phyloP scores from a whole-genome alignment of 2,113 vertebrate species.

The Chamaea fasciata region DNA sequence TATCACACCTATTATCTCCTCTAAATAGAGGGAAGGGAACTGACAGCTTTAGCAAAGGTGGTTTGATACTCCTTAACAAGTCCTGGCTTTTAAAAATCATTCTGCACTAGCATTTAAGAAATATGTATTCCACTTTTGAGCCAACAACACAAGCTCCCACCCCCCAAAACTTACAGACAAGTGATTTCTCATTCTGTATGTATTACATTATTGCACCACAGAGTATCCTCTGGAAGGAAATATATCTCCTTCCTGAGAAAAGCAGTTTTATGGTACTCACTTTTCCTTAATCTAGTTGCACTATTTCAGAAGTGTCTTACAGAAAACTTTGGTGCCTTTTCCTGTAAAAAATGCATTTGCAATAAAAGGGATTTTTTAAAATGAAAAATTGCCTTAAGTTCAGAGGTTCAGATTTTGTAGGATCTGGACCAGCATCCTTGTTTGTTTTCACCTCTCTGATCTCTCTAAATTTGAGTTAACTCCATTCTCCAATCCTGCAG shows the following conservation, averaged over 20 bases:
- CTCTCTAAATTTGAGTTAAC: not conserved
- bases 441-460: not conserved
- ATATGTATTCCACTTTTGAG: not conserved
- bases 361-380: not conserved
- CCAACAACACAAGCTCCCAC: rapidly evolving
- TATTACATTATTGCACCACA: not conserved
- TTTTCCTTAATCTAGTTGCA: not conserved
- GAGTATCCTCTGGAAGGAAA: not conserved
- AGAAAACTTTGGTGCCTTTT: not conserved
- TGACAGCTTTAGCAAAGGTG: not conserved
- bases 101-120: not conserved
- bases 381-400: not conserved
- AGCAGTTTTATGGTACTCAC: not conserved
- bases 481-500: not conserved
- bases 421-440: not conserved
- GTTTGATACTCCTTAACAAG: not conserved
- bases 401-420: not conserved
- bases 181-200: not conserved
- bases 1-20: slow-evolving; percentile 18
- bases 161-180: not conserved
- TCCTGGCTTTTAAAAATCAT: not conserved
- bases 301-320: not conserved
- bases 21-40: not conserved
- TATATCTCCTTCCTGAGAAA: not conserved
- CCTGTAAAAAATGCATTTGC: not conserved